Evolutionary conservation across 2,888 invertebrate genomes (phyloP), one percentile per base, ranked within the genome.

Genomic region (Euspilapteryx auroguttella): DNA sequence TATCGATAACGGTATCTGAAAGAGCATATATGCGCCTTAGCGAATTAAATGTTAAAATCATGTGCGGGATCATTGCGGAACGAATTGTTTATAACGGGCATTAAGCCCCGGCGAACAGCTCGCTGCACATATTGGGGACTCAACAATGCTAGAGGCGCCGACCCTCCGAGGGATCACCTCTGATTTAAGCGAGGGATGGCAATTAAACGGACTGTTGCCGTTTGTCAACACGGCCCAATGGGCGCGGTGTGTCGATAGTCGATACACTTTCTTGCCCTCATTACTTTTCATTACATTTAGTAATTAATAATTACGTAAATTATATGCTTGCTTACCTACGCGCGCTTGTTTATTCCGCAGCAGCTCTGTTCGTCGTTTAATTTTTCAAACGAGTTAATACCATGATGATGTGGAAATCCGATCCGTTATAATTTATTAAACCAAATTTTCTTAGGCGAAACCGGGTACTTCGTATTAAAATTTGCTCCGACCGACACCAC

Each of bases 401-500:
- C 45, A 47, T 44, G 43, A 44, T 41, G 38, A 42, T 43, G 47
- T 46, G 52, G 49, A 51, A 64, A 65, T 59, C 55, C 61, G 51
- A 63, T 58, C 57, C 50, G 40, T 44, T 44, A 55, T 62, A 64
- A 69, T 66, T 66, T 68, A 69, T 66, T 64, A 63, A 61, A 64
- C 58, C 59, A 64, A 69, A 66, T 64, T 54, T 46, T 58, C 64
- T n/a, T 58, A 59, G 59, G 55, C 51, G 57, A 52, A 52, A 50
- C 55, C 56, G 50, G 58, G 57, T 52, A 55, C 57, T 53, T 52
- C 57, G 59, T 63, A 66, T 69, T 69, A 68, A 71, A 71, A 65
- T 71, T 66, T 68, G 59, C 61, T 51, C 47, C 50, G 50, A n/a
- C 17, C 5, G 17, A 51, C 49, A 64, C 73, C 73, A 55, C 71